phyloP scores from a whole-genome alignment of 2,797 vertebrate genomes.

The Crenichthys baileyi region DNA sequence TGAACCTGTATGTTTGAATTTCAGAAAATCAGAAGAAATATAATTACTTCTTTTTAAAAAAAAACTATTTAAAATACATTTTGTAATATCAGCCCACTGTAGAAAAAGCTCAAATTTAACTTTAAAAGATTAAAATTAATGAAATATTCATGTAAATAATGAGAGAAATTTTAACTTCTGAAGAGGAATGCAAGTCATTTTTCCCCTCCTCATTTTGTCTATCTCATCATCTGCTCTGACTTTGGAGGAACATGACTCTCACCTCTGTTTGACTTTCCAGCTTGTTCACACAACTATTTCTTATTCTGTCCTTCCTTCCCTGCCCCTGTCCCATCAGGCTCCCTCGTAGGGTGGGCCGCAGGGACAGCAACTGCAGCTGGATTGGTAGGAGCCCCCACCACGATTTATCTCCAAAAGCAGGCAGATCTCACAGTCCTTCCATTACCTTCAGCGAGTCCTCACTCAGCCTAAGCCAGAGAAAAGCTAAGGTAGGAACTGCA shows the following conservation, averaged over 20 bases:
- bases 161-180: not conserved
- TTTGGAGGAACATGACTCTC: constrained; percentile 53
- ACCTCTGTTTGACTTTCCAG: constrained; percentile 48
- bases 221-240: constrained; percentile 11
- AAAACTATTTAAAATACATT: not conserved
- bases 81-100: not conserved
- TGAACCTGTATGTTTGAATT: no score
- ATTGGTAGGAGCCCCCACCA: constrained; percentile 75
- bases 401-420: constrained; percentile 70
- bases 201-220: not conserved
- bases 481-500: constrained; percentile 74
- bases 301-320: constrained; percentile 28
- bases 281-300: constrained; percentile 29
- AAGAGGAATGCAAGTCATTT: not conserved
- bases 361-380: constrained; percentile 81
- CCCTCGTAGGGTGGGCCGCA: constrained; percentile 72
- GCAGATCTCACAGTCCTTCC: constrained; percentile 76
- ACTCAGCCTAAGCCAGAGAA: constrained; percentile 80
- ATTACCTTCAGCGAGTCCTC: constrained; percentile 81
- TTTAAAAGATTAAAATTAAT: not conserved
- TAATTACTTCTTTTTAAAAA: not conserved
- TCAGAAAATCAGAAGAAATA: no score
- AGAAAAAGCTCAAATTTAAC: not conserved
- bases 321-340: constrained; percentile 59
- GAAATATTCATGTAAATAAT: not conserved